A percentile compares a stretch with the other conserved stretches of the same genome.
Conservation (phyloP, 1,140 invertebrate genomes). For the Dendrolimus kikuchii region DNA sequence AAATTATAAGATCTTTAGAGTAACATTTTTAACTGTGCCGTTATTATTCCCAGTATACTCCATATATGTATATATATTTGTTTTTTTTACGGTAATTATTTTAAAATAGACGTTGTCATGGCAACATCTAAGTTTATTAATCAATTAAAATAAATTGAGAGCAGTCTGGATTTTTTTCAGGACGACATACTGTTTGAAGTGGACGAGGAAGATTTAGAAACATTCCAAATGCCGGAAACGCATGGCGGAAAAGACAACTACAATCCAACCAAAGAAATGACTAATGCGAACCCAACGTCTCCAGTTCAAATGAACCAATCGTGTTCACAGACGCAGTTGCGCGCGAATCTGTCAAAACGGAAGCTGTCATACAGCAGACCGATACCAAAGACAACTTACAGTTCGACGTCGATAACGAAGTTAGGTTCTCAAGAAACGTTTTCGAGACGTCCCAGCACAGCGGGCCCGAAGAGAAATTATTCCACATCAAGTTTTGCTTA, state of each 20-base stretch:
- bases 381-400: conserved; percentile 40
- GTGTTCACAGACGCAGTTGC: conserved; percentile 25
- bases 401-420: conserved; percentile 45
- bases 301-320: conserved; percentile 18
- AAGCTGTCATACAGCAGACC: conserved; percentile 48
- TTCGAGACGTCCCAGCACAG: conserved; percentile 35
- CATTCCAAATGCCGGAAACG: conserved; percentile 29
- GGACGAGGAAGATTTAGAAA: conserved; percentile 66
- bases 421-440: conserved; percentile 47
- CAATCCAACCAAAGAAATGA: conserved; percentile 11
- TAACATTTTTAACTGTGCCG: no score
- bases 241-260: conserved; percentile 25
- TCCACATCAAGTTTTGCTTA: conserved; percentile 87
- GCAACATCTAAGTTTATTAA: no score
- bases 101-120: no score
- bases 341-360: conserved; percentile 41
- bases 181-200: conserved; percentile 69
- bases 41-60: no score
- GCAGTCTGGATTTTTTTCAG: conserved; percentile 31
- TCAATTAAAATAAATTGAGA: background rate
- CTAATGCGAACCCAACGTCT: conserved; percentile 22
- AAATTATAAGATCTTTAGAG: no score
- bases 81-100: no score
- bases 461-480: conserved; percentile 75
- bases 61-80: no score